Conservation (phyloP, 2,888 invertebrate species). For the Meiosimyza decipiens region DNA sequence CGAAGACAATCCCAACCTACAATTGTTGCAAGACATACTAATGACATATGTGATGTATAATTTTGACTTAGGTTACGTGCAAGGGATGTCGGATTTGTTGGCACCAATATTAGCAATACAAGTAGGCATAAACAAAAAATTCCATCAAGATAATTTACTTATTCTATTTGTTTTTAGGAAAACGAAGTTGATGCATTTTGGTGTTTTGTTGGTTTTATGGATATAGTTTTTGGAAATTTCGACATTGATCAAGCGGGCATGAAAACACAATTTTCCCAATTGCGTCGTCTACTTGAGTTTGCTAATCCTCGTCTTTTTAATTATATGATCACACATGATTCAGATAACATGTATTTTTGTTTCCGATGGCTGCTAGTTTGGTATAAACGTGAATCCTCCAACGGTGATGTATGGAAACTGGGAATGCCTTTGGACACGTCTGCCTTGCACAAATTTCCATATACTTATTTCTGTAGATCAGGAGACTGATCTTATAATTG, state of each 20-base stretch:
- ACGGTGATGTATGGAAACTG: slow-evolving; percentile 88
- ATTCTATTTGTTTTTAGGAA: slow-evolving; percentile 69
- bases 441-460: slow-evolving; percentile 96
- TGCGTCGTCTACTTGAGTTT: slow-evolving; percentile 84
- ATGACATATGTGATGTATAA: slow-evolving; percentile 99
- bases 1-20: slow-evolving; percentile 89
- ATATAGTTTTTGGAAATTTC: slow-evolving; percentile 91
- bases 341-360: slow-evolving; percentile 97
- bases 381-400: slow-evolving; percentile 94
- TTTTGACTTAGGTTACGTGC: slow-evolving; percentile 95
- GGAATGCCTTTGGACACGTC: slow-evolving; percentile 96
- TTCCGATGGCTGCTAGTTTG: slow-evolving; percentile 97
- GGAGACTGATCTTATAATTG: slow-evolving; percentile 88
- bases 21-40: slow-evolving; percentile 87
- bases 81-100: slow-evolving; percentile 97
- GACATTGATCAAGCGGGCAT: slow-evolving; percentile 97
- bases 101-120: slow-evolving; percentile 87
- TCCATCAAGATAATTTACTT: not conserved
- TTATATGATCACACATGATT: slow-evolving; percentile 76
- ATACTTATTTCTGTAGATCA: slow-evolving; percentile 91
- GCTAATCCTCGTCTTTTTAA: slow-evolving; percentile 86
- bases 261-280: slow-evolving; percentile 89
- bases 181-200: slow-evolving; percentile 98
- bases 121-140: slow-evolving; percentile 35
- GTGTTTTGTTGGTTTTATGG: slow-evolving; percentile 99